Conservation (phyloP, 2,797 vertebrate genomes). For the Ptychadena robeensis region DNA sequence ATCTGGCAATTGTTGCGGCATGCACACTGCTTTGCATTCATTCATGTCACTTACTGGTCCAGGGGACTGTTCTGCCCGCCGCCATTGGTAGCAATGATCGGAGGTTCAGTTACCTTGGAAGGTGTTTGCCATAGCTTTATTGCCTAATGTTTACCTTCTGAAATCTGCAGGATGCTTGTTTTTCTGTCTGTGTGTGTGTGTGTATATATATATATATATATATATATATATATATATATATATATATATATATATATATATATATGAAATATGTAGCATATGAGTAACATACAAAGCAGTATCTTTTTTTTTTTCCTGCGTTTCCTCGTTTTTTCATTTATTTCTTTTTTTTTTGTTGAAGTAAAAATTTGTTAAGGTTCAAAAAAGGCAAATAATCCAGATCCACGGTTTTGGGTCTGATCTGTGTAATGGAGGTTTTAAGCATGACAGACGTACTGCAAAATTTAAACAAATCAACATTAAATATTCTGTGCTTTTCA, state of each 20-base stretch:
- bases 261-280: not conserved
- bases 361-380: no score
- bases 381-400: no score
- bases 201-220: not conserved
- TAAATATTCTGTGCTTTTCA: not conserved
- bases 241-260: no score
- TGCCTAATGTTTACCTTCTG: not conserved
- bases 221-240: no score
- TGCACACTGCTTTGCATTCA: not conserved
- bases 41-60: not conserved
- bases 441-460: not conserved
- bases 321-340: no score
- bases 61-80: not conserved
- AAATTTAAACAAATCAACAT: not conserved
- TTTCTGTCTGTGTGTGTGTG: not conserved
- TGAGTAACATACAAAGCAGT: no score
- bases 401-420: not conserved
- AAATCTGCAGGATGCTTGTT: not conserved
- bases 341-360: no score
- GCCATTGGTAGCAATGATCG: slow-evolving; percentile 13
- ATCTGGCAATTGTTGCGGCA: not conserved
- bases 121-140: not conserved
- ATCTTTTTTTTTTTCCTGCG: no score
- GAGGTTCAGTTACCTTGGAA: slow-evolving; percentile 29
- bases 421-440: not conserved